These are phyloP conservation scores for Proctacanthus coquilletti DNA, from an alignment of 1,140 invertebrate species.

Conservation along the genomic window DNA sequence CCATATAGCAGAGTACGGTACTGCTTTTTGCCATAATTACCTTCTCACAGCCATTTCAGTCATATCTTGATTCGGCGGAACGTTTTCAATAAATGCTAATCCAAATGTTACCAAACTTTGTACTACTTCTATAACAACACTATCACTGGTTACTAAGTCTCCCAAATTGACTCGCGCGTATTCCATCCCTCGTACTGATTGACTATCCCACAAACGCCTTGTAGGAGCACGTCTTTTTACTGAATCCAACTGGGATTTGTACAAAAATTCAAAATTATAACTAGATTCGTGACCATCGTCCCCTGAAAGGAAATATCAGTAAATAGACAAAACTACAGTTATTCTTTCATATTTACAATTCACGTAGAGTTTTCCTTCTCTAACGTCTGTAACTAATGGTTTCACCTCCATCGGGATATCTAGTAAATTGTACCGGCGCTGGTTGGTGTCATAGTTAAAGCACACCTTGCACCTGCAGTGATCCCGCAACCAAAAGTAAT, in stretches of 20 bases:
- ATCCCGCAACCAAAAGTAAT: conserved; percentile 23
- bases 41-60: conserved; percentile 22
- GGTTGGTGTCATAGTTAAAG: conserved; percentile 19
- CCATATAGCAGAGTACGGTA: background rate
- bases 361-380: conserved; percentile 7
- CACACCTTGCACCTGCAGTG: conserved; percentile 23
- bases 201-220: background rate
- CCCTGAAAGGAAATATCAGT: conserved; percentile 12
- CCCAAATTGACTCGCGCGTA: conserved; percentile 1
- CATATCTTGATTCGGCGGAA: conserved; percentile 18
- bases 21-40: background rate
- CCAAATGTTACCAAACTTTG: conserved; percentile 18
- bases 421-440: conserved; percentile 20
- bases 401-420: conserved; percentile 17
- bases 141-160: conserved; percentile 4
- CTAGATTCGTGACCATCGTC: conserved; percentile 18
- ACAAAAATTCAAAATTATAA: conserved; percentile 17
- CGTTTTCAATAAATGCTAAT: conserved; percentile 23
- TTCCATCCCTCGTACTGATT: background rate
- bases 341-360: conserved; percentile 13
- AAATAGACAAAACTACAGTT: conserved; percentile 2
- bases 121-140: conserved; percentile 12
- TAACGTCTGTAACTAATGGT: background rate
- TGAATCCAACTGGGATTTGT: conserved; percentile 4
- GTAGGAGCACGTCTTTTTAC: background rate